phyloP scores from a whole-genome alignment of 92 coral and sea anemone genomes.

The Zoanthus gigantus region DNA sequence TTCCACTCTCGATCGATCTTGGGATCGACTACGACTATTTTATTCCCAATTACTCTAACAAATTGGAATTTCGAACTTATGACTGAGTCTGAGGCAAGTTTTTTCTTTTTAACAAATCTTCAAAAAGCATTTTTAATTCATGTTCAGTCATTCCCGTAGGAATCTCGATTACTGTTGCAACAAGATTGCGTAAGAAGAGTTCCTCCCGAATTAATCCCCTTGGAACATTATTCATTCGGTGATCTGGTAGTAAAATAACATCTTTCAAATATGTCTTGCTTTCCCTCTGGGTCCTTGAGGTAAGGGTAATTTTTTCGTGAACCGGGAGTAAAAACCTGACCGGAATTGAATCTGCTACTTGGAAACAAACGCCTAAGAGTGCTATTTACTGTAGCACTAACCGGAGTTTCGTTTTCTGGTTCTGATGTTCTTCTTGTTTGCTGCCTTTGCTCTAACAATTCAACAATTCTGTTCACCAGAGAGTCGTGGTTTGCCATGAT shows the following conservation, averaged over 20 bases:
- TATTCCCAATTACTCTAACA: not conserved
- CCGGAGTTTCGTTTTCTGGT: no score
- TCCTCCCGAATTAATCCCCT: not conserved
- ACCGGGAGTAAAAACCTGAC: no score
- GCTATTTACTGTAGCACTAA: no score
- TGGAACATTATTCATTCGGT: not conserved
- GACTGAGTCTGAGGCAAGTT: slow-evolving; percentile 7
- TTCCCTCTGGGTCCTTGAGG: no score
- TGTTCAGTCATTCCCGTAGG: slow-evolving; percentile 13
- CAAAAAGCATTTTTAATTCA: not conserved
- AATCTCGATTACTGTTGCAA: slow-evolving; percentile 12
- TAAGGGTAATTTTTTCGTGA: no score
- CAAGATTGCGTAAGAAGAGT: not conserved
- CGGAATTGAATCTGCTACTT: no score
- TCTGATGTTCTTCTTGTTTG: no score
- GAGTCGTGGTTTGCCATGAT: no score
- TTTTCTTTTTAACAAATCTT: slow-evolving; percentile 16
- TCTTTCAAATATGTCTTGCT: no score
- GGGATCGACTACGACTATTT: not conserved
- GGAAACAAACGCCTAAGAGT: no score
- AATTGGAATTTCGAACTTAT: not conserved
- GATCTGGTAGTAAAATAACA: not conserved
- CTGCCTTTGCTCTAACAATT: not conserved
- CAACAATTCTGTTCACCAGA: not conserved
- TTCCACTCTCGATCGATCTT: not conserved